Base-by-base conservation (phyloP, 2,888 invertebrate species). In the Tineola bisselliella region DNA sequence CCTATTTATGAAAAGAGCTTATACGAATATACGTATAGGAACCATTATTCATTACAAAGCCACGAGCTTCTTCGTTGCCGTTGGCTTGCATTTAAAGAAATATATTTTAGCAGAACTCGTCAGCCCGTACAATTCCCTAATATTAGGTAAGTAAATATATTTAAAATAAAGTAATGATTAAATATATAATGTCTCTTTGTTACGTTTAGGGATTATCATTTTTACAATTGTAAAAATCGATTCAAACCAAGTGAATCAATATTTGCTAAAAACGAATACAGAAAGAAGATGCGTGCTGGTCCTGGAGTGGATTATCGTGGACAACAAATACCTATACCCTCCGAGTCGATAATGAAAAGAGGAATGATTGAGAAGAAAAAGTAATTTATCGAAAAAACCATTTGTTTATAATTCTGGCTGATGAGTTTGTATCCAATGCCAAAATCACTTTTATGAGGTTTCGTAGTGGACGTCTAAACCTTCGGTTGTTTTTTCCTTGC, bases 1-100 rank as follows among this genome's bases (percentile, higher is more conserved):
- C 81, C 81, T 0, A 61, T 72, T 1, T 79, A 75, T 61, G 81
- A 80, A 61, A 77, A 74, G 52, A 68, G 67, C 0, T 56, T 77
- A 0, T 75, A 66, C 60, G 79, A 77, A 6, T 61, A 70, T 17
- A 67, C 69, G 0, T 68, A 70, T 58, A 70, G 17, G 6, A 66
- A 69, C 11, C 72, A 76, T 61, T 76, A 76, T 59, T 80, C 80
- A 0, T 48, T 80, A 18, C 1, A 70, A 12, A 64, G 44, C 0
- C 79, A 81, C 48, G 72, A 80, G 52, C 62, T 70, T 0, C 63
- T 75, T 3, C 64, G 66, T 33, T 75, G 75, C 58, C 68, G 70
- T 0, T 76, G 75, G 75, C 4, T 11, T 8, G 66, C 68, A 0
- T 75, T 72, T 57, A 67, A 69, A 13, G 13, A 63, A 6, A 33